A percentile compares a stretch with the other conserved stretches of the same genome.
Evolutionary conservation across 2,113 vertebrate genomes (phyloP).

Genomic region (Hemiscyllium ocellatum): DNA sequence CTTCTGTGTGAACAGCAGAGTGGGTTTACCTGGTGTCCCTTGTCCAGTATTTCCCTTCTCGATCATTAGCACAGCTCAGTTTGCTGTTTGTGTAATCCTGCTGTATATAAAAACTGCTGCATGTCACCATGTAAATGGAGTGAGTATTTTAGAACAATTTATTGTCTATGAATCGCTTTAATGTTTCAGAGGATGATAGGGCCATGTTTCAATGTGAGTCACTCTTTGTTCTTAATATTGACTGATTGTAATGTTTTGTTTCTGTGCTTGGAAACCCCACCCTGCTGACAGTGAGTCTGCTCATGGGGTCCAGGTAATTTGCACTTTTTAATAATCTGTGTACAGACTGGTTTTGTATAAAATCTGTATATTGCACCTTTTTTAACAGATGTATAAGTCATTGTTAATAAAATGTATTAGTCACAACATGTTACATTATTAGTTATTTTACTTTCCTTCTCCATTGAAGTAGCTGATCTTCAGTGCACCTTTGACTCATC

Average conservation of each 20-base stretch:
- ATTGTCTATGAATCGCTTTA: background rate
- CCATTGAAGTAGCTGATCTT: background rate
- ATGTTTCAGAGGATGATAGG: background rate
- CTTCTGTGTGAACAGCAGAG: background rate
- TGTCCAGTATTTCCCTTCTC: background rate
- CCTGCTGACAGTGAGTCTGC: background rate
- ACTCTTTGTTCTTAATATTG: background rate
- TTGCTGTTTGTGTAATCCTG: background rate
- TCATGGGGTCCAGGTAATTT: background rate
- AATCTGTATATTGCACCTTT: conserved; percentile 9
- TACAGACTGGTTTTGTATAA: conserved; percentile 1
- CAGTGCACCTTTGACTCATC: too few species aligned
- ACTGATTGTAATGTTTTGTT: background rate
- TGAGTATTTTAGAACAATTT: background rate
- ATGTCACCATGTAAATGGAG: background rate
- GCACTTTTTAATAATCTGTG: conserved; percentile 10
- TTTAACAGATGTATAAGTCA: background rate
- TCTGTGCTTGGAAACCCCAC: too few species aligned
- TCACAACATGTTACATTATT: background rate
- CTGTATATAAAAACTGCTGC: background rate
- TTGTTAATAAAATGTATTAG: conserved; percentile 10
- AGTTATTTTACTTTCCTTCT: background rate
- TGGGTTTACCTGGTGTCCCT: background rate
- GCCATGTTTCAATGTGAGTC: background rate
- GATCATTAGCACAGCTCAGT: background rate